Conservation (phyloP, 2,113 vertebrate genomes). For the Pantherophis guttatus region DNA sequence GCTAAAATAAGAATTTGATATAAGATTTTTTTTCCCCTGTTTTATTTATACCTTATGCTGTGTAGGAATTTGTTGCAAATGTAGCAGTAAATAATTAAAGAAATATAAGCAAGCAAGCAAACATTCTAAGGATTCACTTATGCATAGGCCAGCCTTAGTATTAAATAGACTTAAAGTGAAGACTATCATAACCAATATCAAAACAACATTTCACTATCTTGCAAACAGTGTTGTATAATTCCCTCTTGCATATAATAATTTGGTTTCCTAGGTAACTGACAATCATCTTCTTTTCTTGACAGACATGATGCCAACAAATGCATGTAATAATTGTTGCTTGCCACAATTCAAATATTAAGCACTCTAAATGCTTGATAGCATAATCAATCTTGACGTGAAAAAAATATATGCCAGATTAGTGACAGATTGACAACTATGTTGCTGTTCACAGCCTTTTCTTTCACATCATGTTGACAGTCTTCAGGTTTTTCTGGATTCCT, state of each 20-base stretch:
- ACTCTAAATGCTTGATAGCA: conserved; percentile 58
- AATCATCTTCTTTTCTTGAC: conserved; percentile 71
- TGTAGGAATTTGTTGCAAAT: background rate
- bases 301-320: conserved; percentile 74
- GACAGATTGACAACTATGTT: conserved; percentile 54
- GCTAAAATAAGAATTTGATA: background rate
- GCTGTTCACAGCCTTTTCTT: conserved; percentile 27
- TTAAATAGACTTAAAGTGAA: background rate
- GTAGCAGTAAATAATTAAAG: background rate
- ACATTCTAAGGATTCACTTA: background rate
- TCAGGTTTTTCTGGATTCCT: background rate
- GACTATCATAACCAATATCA: conserved; percentile 62
- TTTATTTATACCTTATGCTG: background rate
- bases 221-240: conserved; percentile 42
- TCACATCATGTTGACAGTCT: conserved; percentile 23
- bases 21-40: background rate
- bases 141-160: background rate
- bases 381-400: conserved; percentile 69
- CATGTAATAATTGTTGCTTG: conserved; percentile 56
- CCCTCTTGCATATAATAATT: conserved; percentile 63
- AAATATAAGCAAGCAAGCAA: background rate
- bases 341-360: conserved; percentile 65
- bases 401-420: conserved; percentile 66
- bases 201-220: conserved; percentile 58
- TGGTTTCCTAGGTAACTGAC: conserved; percentile 72